These are phyloP conservation scores for Lepisosteus osseus DNA, from an alignment of 2,113 vertebrate genomes.

Conservation along the genomic window DNA sequence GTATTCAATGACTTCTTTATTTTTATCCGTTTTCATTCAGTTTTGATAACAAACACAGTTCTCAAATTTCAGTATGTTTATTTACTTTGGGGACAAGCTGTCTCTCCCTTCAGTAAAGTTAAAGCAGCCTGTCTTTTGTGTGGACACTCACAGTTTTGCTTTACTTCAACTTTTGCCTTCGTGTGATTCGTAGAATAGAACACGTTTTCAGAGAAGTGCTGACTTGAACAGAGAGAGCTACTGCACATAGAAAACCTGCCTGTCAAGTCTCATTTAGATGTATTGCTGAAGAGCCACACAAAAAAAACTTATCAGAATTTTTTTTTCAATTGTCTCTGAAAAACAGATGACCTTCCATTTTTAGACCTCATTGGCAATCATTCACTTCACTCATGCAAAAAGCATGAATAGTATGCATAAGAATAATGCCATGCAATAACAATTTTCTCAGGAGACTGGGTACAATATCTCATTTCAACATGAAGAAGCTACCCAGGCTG, in stretches of 20 bases:
- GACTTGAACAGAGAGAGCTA: background rate
- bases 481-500: constrained; percentile 16
- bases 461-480: constrained; percentile 10
- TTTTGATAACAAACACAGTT: too few relatives aligned
- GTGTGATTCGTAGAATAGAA: constrained; percentile 27
- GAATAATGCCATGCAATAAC: background rate
- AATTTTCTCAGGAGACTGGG: background rate
- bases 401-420: background rate
- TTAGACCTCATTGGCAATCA: constrained; percentile 2
- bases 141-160: background rate
- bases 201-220: constrained; percentile 20
- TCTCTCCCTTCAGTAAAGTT: too few relatives aligned
- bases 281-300: constrained; percentile 21
- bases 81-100: too few relatives aligned
- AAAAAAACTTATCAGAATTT: constrained; percentile 18
- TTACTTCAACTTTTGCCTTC: constrained; percentile 8
- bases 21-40: too few relatives aligned
- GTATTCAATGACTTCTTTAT: too few relatives aligned
- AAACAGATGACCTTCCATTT: constrained; percentile 17
- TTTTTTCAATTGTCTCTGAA: constrained; percentile 21
- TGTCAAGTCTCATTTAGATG: constrained; percentile 35
- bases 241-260: constrained; percentile 28
- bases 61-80: too few relatives aligned
- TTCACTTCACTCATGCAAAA: constrained; percentile 6
- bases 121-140: too few relatives aligned